These are phyloP conservation scores for Drosophila nannoptera DNA, from an alignment of 1,140 invertebrate species.

Conservation along the genomic window DNA sequence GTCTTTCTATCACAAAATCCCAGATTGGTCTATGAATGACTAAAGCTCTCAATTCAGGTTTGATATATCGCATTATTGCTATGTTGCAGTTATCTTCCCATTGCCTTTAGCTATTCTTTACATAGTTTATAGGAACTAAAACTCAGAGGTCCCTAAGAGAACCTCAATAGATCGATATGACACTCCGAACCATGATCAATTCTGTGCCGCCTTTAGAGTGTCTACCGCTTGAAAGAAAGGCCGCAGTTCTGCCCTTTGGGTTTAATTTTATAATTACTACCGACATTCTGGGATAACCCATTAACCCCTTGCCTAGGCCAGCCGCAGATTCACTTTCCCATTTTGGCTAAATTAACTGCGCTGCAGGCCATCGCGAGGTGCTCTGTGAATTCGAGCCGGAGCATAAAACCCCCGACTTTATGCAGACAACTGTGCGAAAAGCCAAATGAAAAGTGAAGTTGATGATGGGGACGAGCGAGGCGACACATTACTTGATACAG, in stretches of 20 bases:
- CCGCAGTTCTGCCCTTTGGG: not conserved
- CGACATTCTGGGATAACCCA: conserved; percentile 8
- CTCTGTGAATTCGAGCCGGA: conserved; percentile 41
- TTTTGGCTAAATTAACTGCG: conserved; percentile 22
- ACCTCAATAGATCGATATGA: no score
- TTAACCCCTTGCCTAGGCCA: conserved; percentile 14
- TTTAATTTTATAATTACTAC: not conserved
- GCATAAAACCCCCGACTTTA: conserved; percentile 59
- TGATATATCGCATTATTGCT: no score
- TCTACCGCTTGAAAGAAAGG: no score
- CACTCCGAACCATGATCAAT: no score
- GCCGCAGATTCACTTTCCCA: conserved; percentile 50
- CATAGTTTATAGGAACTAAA: no score
- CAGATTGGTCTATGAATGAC: no score
- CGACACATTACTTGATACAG: conserved; percentile 68
- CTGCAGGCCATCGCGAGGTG: conserved; percentile 8
- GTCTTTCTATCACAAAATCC: no score
- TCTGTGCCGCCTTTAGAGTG: no score
- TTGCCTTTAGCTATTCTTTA: no score
- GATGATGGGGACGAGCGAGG: conserved; percentile 33
- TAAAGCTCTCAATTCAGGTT: no score
- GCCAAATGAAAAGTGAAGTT: conserved; percentile 58
- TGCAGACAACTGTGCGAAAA: conserved; percentile 56
- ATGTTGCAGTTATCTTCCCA: no score
- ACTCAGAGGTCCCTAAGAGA: no score